phyloP scores from a whole-genome alignment of 2,888 invertebrate species.

The Amphimallon solstitiale region DNA sequence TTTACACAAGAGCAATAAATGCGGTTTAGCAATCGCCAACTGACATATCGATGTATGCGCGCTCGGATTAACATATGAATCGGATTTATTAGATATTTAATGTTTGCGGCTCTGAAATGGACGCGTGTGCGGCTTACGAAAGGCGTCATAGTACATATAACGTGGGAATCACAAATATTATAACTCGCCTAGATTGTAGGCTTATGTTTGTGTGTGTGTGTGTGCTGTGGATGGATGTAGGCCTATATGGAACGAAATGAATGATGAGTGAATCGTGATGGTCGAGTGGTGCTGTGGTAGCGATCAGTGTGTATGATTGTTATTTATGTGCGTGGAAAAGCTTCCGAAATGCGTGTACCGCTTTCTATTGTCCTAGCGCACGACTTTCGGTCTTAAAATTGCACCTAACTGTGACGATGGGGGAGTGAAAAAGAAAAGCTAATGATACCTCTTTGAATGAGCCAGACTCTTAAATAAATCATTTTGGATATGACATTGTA shows the following conservation, averaged over 20 bases:
- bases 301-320: constrained; percentile 26
- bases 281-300: neutral
- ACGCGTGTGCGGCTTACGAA: constrained; percentile 55
- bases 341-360: neutral
- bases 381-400: too few relatives aligned
- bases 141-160: constrained; percentile 53
- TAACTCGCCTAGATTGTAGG: too few relatives aligned
- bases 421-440: too few relatives aligned
- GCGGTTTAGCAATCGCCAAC: constrained; percentile 59
- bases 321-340: constrained; percentile 31
- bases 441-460: too few relatives aligned
- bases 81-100: constrained; percentile 64
- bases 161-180: constrained; percentile 63
- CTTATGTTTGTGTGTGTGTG: too few relatives aligned
- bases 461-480: too few relatives aligned
- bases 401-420: too few relatives aligned
- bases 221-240: neutral
- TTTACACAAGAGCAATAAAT: constrained; percentile 62
- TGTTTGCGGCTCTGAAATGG: constrained; percentile 54
- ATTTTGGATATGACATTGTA: too few relatives aligned
- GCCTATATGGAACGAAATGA: too few relatives aligned
- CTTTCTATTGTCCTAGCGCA: too few relatives aligned
- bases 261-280: too few relatives aligned
- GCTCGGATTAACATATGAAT: constrained; percentile 62
- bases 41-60: constrained; percentile 58